A percentile compares a stretch with the other conserved stretches of the same genome.
Conservation (phyloP, 2,888 invertebrate genomes). For the Pachycephus smyrnensis region DNA sequence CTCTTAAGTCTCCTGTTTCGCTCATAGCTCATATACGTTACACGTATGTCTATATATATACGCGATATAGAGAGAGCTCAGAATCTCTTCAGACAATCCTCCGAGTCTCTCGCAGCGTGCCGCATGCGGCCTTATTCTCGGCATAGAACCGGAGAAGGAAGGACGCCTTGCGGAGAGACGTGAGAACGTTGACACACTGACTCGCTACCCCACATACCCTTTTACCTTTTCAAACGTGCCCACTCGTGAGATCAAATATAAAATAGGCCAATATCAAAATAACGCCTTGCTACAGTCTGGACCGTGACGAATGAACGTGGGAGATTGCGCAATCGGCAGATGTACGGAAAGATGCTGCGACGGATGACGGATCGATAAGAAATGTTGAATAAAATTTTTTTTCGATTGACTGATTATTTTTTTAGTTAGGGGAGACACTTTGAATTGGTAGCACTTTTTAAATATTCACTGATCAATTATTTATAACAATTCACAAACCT, state of each 20-base stretch:
- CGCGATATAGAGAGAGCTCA: not conserved
- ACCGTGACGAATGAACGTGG: conserved; percentile 3
- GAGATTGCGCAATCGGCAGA: conserved; percentile 15
- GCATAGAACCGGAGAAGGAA: conserved; percentile 47
- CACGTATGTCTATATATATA: not conserved
- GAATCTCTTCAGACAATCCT: conserved; percentile 2
- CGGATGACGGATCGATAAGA: not conserved
- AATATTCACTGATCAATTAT: conserved; percentile 4
- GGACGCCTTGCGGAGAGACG: conserved; percentile 54
- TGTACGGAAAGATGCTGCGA: not conserved
- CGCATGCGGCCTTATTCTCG: conserved; percentile 61
- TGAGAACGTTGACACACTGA: conserved; percentile 66
- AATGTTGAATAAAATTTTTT: too few relatives aligned
- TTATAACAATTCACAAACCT: conserved; percentile 34
- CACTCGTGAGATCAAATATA: not conserved
- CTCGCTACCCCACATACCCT: conserved; percentile 68
- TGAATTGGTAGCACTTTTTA: conserved; percentile 5
- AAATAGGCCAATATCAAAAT: not conserved
- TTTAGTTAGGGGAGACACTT: not conserved
- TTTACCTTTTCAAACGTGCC: conserved; percentile 55
- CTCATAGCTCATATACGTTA: conserved; percentile 14
- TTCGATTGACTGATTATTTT: too few relatives aligned
- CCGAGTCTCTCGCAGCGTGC: not conserved
- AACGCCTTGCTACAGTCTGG: too few relatives aligned
- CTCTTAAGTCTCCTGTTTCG: not conserved